Conservation (phyloP, 2,888 invertebrate species). For the Perizoma affinitatum region DNA sequence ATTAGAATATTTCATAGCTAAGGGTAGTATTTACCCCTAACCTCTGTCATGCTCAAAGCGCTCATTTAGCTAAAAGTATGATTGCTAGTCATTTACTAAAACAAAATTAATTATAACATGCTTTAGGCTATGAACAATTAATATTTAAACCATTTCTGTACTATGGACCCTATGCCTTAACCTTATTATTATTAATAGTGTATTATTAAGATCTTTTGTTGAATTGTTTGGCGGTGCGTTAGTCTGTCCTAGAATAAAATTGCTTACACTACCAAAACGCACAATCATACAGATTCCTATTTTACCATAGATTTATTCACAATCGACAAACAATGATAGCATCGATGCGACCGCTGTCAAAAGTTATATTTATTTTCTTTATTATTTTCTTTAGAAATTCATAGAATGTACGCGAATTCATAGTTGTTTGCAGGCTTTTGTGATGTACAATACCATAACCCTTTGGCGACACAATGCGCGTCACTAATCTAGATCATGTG, state of each 20-base stretch:
- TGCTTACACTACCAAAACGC: too few relatives aligned
- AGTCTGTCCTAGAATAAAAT: too few relatives aligned
- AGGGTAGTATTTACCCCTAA: constrained; percentile 57
- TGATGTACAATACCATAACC: constrained; percentile 72
- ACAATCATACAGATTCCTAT: constrained; percentile 23
- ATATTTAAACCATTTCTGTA: not conserved
- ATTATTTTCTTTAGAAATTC: constrained; percentile 83
- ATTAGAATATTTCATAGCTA: constrained; percentile 74
- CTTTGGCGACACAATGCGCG: constrained; percentile 82
- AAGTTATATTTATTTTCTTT: constrained; percentile 84
- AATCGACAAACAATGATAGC: constrained; percentile 77
- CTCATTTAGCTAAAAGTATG: constrained; percentile 76
- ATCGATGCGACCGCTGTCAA: constrained; percentile 79
- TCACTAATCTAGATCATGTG: constrained; percentile 84
- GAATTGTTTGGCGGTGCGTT: too few relatives aligned
- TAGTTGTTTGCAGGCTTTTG: constrained; percentile 76
- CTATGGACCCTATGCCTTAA: too few relatives aligned
- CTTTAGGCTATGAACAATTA: constrained; percentile 29
- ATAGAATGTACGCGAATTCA: constrained; percentile 78
- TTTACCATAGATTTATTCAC: constrained; percentile 61
- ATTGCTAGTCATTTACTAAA: constrained; percentile 62
- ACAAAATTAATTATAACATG: constrained; percentile 56
- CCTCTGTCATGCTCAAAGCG: constrained; percentile 59
- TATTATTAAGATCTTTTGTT: too few relatives aligned
- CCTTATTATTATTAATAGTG: too few relatives aligned